These are phyloP conservation scores for Actinernus sp. DNA, from an alignment of 92 coral and sea anemone genomes.

Conservation along the genomic window DNA sequence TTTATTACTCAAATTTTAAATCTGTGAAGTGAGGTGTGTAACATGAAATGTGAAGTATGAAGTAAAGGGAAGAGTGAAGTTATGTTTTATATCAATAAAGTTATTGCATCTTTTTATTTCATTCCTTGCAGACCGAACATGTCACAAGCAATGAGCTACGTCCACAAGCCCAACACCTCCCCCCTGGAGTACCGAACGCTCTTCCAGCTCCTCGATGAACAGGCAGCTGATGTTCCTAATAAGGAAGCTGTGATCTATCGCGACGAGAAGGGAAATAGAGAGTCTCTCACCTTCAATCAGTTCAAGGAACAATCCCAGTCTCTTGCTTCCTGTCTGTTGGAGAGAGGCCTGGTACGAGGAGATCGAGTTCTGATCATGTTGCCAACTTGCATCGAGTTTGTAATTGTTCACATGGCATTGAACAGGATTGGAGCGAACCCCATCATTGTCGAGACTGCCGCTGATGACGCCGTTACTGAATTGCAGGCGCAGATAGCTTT, in stretches of 20 bases:
- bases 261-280: constrained; percentile 21
- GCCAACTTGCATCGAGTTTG: constrained; percentile 38
- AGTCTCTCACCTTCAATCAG: constrained; percentile 39
- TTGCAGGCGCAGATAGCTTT: neutral
- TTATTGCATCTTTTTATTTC: no score
- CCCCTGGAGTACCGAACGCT: constrained; percentile 28
- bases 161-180: constrained; percentile 26
- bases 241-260: constrained; percentile 47
- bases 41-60: no score
- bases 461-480: neutral
- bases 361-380: constrained; percentile 36
- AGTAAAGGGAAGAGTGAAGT: no score
- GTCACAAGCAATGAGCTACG: constrained; percentile 31
- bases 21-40: no score
- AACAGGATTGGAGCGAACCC: constrained; percentile 45
- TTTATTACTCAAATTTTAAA: no score
- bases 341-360: constrained; percentile 45
- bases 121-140: no score
- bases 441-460: neutral
- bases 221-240: constrained; percentile 15
- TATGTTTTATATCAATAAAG: no score
- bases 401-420: constrained; percentile 41
- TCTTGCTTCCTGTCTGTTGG: constrained; percentile 34
- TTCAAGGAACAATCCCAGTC: constrained; percentile 23
- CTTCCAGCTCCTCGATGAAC: constrained; percentile 38